Evolutionary conservation across 2,888 invertebrate species (phyloP), one percentile per base, ranked within the genome.

Genomic region (Sisyra nigra): DNA sequence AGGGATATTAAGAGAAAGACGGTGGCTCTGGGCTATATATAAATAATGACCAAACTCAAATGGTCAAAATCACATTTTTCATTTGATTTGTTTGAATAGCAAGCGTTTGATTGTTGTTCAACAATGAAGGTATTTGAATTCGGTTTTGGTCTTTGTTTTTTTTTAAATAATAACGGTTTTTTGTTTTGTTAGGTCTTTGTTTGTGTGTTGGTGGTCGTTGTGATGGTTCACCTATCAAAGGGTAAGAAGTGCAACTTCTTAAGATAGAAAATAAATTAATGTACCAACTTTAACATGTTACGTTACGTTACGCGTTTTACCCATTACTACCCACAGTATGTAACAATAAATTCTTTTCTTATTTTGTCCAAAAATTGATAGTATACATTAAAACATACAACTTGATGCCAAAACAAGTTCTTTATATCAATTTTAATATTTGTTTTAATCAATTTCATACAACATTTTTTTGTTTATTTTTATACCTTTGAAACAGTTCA

Each of bases 151-250:
- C 7, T 3, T 5, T 6, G 10, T 6, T 13, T 13, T 17, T 7
- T 4, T 5, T 13, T 30, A 7, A 31, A 32, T 31, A 40, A 3
- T 40, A 13, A 41, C 17, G 10, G 15, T 18, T 18, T 13, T 10
- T 39, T n/a, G 18, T 39, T 39, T 32, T 32, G 30, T 11, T 14
- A 41, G 41, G 41, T 41, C 15, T 41, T 41, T 32, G 24, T 41
- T 10, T 41, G 41, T 41, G 14, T 41, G 41, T 17, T 41, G 13
- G 17, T 17, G 5, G 18, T 41, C 17, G 41, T 32, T 9, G 32
- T 32, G 10, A 13, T 19, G 10, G 39, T 24, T 19, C 14, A 39
- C n/a, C 29, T 41, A 10, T 13, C 32, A 9, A n/a, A 30, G 9
- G 41, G 41, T 41, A 41, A 41, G 41, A 18, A 3, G 9, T 11